These are phyloP conservation scores for Athrips mouffetella DNA, from an alignment of 2,888 invertebrate species.

Conservation along the genomic window DNA sequence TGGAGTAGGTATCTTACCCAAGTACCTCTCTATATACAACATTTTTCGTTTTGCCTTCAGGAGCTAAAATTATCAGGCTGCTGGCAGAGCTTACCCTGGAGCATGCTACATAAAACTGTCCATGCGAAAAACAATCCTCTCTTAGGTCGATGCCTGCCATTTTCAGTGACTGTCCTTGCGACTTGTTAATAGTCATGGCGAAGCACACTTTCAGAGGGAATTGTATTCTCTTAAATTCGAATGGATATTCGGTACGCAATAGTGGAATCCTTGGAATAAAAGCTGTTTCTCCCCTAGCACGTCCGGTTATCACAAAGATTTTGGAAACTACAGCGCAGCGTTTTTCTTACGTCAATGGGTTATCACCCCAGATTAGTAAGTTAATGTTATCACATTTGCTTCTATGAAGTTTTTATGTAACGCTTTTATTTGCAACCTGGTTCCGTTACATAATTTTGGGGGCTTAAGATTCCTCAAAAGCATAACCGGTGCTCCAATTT, in stretches of 20 bases:
- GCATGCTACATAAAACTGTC: constrained; percentile 31
- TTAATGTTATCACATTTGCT: constrained; percentile 19
- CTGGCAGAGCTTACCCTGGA: constrained; percentile 30
- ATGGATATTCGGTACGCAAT: constrained; percentile 23
- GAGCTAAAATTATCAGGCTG: constrained; percentile 26
- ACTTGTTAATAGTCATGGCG: constrained; percentile 28
- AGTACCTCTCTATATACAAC: constrained; percentile 23
- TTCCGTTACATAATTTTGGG: constrained; percentile 22
- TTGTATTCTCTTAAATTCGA: constrained; percentile 23
- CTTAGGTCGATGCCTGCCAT: constrained; percentile 23
- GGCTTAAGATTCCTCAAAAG: constrained; percentile 19
- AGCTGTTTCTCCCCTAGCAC: constrained; percentile 18
- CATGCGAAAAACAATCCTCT: constrained; percentile 27
- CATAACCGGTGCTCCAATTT: constrained; percentile 24
- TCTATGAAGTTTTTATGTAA: constrained; percentile 14
- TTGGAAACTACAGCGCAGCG: too few relatives aligned
- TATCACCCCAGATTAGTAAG: too few relatives aligned
- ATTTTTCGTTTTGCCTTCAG: constrained; percentile 24
- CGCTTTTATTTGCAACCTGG: constrained; percentile 10
- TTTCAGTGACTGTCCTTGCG: constrained; percentile 20
- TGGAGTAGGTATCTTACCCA: too few relatives aligned
- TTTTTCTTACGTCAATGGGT: too few relatives aligned
- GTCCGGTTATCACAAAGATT: constrained; percentile 21
- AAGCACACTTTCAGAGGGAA: constrained; percentile 24
- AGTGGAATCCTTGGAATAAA: constrained; percentile 23